Base-by-base conservation (phyloP, 2,888 invertebrate species). In the Leuctra nigra region DNA sequence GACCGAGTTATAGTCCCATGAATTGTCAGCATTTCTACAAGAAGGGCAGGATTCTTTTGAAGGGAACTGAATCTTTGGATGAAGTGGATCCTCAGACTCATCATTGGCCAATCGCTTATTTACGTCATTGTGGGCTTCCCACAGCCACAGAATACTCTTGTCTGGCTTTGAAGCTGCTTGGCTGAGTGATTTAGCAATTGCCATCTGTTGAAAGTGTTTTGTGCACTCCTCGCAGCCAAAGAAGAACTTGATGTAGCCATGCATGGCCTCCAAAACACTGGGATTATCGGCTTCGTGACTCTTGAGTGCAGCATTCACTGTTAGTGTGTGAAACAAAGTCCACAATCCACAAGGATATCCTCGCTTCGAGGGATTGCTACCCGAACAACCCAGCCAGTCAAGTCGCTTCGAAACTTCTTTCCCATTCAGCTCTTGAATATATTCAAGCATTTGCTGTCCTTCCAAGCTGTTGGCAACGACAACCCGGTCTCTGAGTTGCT, bases 301-400 rank as follows among this genome's bases (percentile, higher is more conserved):
- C 58, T 69, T 69, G 35, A 70, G 66, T 57, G 73, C 72, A 11
- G 89, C 85, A 68, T 85, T 84, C 0, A 95, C 90, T 1, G 93
- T 91, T 56, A 99, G 72, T 35, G 86, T 87, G 68, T 99, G 99
- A 69, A 96, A 99, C 64, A 95, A 73, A 13, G 85, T 87, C 99
- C 99, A 99, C 29, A 99, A 75, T 0, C 94, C 88, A 73, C 98
- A 99, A 0, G 95, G 89, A 70, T 91, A 98, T 11, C 96, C 95
- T 52, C 97, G 78, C 65, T 79, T 83, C 59, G 78, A 77, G 0
- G 82, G 72, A 56, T 80, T 76, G 64, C 93, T 93, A 9, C 94
- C 92, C 64, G 77, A 78, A 68, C 98, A 99, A 1, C 85, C 86
- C 33, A 88, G 72, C 82, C 87, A 97, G n/a, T 74, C 72, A 20